Evolutionary conservation across 2,888 invertebrate species (phyloP), one percentile per base, ranked within the genome.

Genomic region (Catocala nupta): DNA sequence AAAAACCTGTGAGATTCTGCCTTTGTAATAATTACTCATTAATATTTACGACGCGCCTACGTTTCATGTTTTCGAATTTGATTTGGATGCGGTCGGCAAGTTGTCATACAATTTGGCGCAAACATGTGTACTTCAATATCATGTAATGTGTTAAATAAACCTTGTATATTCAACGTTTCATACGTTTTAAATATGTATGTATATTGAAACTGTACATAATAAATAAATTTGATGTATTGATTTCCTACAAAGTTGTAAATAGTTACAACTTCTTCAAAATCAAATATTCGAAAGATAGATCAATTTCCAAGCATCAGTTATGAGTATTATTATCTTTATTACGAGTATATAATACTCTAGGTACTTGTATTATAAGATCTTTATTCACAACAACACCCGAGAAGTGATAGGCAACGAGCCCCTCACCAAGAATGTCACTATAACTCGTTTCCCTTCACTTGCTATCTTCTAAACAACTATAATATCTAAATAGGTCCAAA

Each of bases 21-120:
- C 56, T 65, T 59, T 65, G 59, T 57, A 64, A 62, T 63, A 64
- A 62, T 63, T 51, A 63, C 63, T 63, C 61, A 68, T 68, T 70
- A 68, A 68, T 65, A 25, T 63, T 63, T 42, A 49, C 42, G 51
- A 55, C 13, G 52, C 59, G 55, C 55, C 25, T 44, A 59, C 52
- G 44, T 55, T 63, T 59, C 16, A 48, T 53, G 36, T 59, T 56
- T 59, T 52, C 53, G 39, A 25, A 59, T 55, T 50, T 43, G 33
- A 47, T 55, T 51, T 47, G 55, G 42, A 55, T 45, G 47, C 48
- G 62, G 43, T 43, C n/a, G 45, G 44, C 16, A 39, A 33, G 33
- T 50, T 11, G 47, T 50, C 44, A 58, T 58, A 25, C 25, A 25
- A 25, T 25, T 25, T 25, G 25, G 25, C 25, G 25, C 25, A 25